Base-by-base conservation (phyloP, 2,888 invertebrate genomes). In the Aleiodes testaceus region DNA sequence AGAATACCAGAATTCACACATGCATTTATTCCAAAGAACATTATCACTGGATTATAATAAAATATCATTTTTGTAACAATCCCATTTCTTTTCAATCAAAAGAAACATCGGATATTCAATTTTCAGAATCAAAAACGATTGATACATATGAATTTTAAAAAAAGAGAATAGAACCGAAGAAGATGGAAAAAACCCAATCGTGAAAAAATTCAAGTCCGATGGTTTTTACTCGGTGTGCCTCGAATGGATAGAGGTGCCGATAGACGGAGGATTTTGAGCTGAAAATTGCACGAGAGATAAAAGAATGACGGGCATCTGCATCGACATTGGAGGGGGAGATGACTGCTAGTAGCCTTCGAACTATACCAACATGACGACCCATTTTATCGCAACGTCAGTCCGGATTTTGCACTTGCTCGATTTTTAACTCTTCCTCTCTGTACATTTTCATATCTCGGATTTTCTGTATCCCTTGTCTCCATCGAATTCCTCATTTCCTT, bases 191-290 rank as follows among this genome's bases (percentile, higher is more conserved):
- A 55, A 55, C 3, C 26, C 26, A 26, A 26, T 26, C 26, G 26
- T 26, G 26, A 26, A 30, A 16, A 30, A 14, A n/a, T 55, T 55
- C 55, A 55, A 55, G 55, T 55, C 55, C 55, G 30, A 36, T 55
- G 55, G 55, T 55, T 55, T 55, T 55, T 11, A 0, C 36, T 36
- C 20, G 20, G 55, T 36, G 55, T 30, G 55, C 14, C 30, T 55
- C 14, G 55, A 55, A 55, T 55, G 55, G 55, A 55, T 36, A 68
- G 63, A 64, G 68, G 18, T 65, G 55, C 44, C 68, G 50, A 72
- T 72, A 66, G 76, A 65, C 66, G 67, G 70, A 75, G 73, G 72
- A 76, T 76, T 75, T 76, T 76, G 67, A 71, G 71, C 72, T 66
- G 69, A 66, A 70, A 75, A 75, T 71, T 75, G 72, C 71, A 45